Conservation (phyloP, 2,888 invertebrate species). For the Ceraclea dissimilis region DNA sequence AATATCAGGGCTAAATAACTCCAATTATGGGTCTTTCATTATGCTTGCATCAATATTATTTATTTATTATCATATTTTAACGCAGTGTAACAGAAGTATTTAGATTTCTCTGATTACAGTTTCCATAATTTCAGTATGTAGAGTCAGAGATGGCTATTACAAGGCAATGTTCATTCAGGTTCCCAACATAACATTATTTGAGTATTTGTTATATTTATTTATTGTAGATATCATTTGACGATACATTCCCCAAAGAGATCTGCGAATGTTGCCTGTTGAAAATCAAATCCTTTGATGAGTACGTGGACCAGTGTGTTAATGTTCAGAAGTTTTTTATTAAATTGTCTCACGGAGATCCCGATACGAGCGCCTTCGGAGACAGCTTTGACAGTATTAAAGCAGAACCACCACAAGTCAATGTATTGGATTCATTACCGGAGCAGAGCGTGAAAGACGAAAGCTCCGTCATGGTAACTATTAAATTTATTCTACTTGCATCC, state of each 20-base stretch:
- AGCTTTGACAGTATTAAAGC: slow-evolving; percentile 16
- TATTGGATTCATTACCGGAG: neutral
- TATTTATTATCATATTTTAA: too few relatives aligned
- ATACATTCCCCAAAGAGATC: slow-evolving; percentile 18
- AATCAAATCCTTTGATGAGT: slow-evolving; percentile 21
- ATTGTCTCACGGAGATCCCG: slow-evolving; percentile 11
- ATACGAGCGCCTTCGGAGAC: slow-evolving; percentile 6
- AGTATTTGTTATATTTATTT: too few relatives aligned
- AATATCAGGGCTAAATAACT: too few relatives aligned
- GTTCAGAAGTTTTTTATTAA: slow-evolving; percentile 20
- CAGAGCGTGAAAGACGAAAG: slow-evolving; percentile 11
- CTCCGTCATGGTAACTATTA: neutral
- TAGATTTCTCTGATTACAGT: too few relatives aligned
- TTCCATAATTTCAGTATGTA: too few relatives aligned
- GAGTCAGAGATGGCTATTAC: too few relatives aligned
- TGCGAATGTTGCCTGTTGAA: slow-evolving; percentile 19
- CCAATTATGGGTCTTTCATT: too few relatives aligned
- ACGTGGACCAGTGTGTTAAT: slow-evolving; percentile 21
- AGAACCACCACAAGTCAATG: slow-evolving; percentile 8
- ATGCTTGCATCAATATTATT: too few relatives aligned
- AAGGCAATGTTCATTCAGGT: too few relatives aligned
- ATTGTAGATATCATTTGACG: slow-evolving; percentile 17
- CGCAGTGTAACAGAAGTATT: too few relatives aligned
- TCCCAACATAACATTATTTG: too few relatives aligned
- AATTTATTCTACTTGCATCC: neutral